Base-by-base conservation (phyloP, 2,113 vertebrate genomes). In the Ariopsis seemanni region DNA sequence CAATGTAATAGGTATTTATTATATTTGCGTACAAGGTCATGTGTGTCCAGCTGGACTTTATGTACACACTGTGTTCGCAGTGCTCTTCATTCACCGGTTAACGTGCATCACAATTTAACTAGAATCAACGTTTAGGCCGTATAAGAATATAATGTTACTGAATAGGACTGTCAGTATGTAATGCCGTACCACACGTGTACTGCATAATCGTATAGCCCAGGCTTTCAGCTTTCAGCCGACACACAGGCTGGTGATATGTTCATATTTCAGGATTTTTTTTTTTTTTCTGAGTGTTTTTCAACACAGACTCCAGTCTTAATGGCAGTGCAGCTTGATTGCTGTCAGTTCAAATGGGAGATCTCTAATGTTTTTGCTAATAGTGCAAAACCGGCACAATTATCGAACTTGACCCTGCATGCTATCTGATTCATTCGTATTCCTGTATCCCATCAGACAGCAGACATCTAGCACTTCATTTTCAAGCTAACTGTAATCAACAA, bases 31-130 rank as follows among this genome's bases (percentile, higher is more conserved):
- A 53, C 42, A 86, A 79, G 75, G 83, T 84, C 65, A 72, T 84
- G 83, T 84, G 83, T 72, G 65, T 72, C 83, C 83, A 84, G 83
- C 83, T 84, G 83, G 83, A 58, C 83, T 84, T 81, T 84, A 72
- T 84, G 63, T 84, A 84, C 83, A 84, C 83, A 65, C 12, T n/a
- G 42, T 83, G 81, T 63, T 83, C 25, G 42, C 22, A 25, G 60
- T 74, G 34, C 71, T 75, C 53, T 85, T 30, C 71, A 5, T 48
- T 85, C 57, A 75, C 60, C 5, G 17, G 50, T 55, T 71, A 57
- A 57, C 7, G 6, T 72, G 12, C 50, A 71, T 72, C n/a, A 71
- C 18, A 50, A 52, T 63, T 65, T 69, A 17, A 25, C 15, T 80
- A 80, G 78, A 80, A 20, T 80, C 55, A 34, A 1, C 0, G 1